A percentile compares a stretch with the other conserved stretches of the same genome.
These are phyloP conservation scores for Acanthochromis polyacanthus DNA, from an alignment of 2,113 vertebrate genomes.

Conservation along the genomic window DNA sequence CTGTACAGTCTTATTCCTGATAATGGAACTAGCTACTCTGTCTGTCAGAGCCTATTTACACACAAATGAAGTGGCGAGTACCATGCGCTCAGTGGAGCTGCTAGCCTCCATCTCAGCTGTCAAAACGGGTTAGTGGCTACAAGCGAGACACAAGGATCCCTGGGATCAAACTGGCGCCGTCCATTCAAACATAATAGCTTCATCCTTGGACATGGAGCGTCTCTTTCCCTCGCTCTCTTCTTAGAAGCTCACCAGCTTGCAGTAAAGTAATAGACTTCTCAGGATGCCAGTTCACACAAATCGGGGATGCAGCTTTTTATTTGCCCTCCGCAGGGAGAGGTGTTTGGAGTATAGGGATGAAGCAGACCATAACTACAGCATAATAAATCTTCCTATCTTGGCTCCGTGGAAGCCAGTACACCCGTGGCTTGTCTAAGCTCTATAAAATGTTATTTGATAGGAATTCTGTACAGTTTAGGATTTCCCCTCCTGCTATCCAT, in stretches of 20 bases:
- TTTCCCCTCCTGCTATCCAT: constrained; percentile 50
- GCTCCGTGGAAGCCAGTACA: constrained; percentile 58
- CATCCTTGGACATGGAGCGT: constrained; percentile 70
- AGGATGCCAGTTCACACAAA: constrained; percentile 67
- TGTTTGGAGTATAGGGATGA: constrained; percentile 74
- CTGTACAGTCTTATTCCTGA: constrained; percentile 73
- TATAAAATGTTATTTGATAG: constrained; percentile 76
- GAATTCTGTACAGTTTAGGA: constrained; percentile 76
- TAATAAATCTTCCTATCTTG: constrained; percentile 79
- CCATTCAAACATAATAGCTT: constrained; percentile 75
- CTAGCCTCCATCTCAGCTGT: constrained; percentile 79
- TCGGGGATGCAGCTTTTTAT: constrained; percentile 73
- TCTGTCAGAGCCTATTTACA: constrained; percentile 81
- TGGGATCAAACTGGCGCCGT: constrained; percentile 67
- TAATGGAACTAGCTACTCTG: constrained; percentile 75
- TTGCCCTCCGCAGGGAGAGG: constrained; percentile 68
- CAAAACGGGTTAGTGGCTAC: constrained; percentile 78
- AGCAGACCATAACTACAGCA: constrained; percentile 73
- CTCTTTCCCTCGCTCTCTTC: constrained; percentile 34
- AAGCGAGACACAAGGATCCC: constrained; percentile 72
- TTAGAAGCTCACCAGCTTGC: constrained; percentile 47
- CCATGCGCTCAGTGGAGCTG: constrained; percentile 63
- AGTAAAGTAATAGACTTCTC: constrained; percentile 80
- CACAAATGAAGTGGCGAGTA: constrained; percentile 79
- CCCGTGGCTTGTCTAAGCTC: constrained; percentile 66